Conservation (phyloP, 2,888 invertebrate genomes). For the Leptinotarsa tumamoca region DNA sequence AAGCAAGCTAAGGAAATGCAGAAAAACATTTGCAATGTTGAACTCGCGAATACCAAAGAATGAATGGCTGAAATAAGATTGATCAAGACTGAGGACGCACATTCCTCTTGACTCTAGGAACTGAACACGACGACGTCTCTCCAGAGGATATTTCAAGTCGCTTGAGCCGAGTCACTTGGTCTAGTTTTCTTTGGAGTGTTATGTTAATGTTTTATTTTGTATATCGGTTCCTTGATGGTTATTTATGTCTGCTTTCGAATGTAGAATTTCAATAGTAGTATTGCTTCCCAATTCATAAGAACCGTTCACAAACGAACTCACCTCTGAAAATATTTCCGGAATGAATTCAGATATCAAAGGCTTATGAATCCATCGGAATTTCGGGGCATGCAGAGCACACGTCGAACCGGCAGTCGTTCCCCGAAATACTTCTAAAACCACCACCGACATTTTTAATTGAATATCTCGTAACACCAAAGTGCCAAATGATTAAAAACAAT, state of each 20-base stretch:
- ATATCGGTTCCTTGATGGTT: no score
- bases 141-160: no score
- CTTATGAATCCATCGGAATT: slow-evolving; percentile 9
- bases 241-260: not conserved
- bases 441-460: slow-evolving; percentile 38
- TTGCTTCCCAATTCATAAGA: not conserved
- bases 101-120: no score
- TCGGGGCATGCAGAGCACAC: slow-evolving; percentile 13
- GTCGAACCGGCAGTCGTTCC: slow-evolving; percentile 16
- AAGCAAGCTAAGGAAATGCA: no score
- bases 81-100: no score
- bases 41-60: no score
- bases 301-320: slow-evolving; percentile 12
- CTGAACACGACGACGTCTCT: no score
- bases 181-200: no score
- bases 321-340: slow-evolving; percentile 13
- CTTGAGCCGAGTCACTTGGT: no score
- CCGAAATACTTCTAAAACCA: slow-evolving; percentile 9
- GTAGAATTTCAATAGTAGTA: not conserved
- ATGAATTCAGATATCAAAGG: slow-evolving; percentile 16
- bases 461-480: slow-evolving; percentile 40
- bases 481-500: slow-evolving; percentile 46
- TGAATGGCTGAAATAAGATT: no score
- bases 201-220: no score
- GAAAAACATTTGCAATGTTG: no score